Base-by-base conservation (phyloP, 2,888 invertebrate genomes). In the Melieria crassipennis region DNA sequence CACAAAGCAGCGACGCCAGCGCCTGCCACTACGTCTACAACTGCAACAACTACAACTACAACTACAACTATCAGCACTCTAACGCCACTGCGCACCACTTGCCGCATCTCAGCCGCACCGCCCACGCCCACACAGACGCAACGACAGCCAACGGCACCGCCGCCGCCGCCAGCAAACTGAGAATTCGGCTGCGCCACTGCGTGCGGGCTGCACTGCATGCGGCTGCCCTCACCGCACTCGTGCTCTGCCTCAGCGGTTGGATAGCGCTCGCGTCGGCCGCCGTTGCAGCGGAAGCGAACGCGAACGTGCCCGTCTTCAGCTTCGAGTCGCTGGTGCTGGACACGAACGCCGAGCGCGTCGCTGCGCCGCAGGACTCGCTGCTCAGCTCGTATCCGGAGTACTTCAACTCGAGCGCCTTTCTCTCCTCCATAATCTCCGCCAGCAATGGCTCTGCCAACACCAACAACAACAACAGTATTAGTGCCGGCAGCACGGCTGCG, bases 221-320 rank as follows among this genome's bases (percentile, higher is more conserved):
- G 46, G 76, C 78, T 71, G 78, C 79, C 7, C 73, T 82, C 62
- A 80, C 81, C 56, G 76, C 82, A 69, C 73, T 82, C 67, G 74
- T 79, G 52, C 77, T 82, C 52, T 71, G 73, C 10, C 71, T 81
- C 55, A 81, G 81, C 78, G 80, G 81, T 75, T 80, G 82, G 73
- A 78, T 82, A 57, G 80, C 82, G 61, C 77, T 75, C 74, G 79
- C 58, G 13, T 70, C 71, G 16, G 68, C 72, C 47, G 48, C 61
- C 55, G 55, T 60, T 61, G n/a, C 64, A 43, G 42, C 63, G 7
- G 10, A n/a, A n/a, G n/a, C n/a, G n/a, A n/a, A n/a, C n/a, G n/a
- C 56, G 4, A 48, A 30, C 16, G 11, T 11, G 42, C 58, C 43
- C 13, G 16, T 11, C 13, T 13, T 42, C 10, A 10, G 52, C 46